A percentile compares a stretch with the other conserved stretches of the same genome.
phyloP scores from a whole-genome alignment of 2,797 vertebrate genomes.

The Pseudochaenichthys georgianus region DNA sequence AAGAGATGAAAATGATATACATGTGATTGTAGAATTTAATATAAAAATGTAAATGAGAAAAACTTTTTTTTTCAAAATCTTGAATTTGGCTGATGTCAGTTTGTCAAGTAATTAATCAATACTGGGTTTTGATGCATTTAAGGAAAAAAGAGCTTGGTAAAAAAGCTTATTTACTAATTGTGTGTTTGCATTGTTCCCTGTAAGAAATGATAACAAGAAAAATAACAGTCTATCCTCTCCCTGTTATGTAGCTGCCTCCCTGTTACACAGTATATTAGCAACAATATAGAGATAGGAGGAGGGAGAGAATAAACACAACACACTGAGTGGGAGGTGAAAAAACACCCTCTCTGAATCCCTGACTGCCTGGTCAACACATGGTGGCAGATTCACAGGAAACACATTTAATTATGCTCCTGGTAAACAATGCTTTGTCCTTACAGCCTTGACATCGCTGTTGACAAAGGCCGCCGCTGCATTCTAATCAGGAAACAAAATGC shows the following conservation, averaged over 20 bases:
- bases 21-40: constrained; percentile 12
- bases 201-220: constrained; percentile 3
- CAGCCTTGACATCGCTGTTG: constrained; percentile 93
- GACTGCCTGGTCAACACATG: constrained; percentile 86
- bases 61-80: background rate
- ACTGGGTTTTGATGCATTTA: constrained; percentile 1
- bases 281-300: constrained; percentile 49
- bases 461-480: constrained; percentile 95
- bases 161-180: constrained; percentile 13
- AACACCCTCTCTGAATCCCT: constrained; percentile 64
- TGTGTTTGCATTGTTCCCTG: constrained; percentile 28
- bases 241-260: constrained; percentile 20
- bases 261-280: constrained; percentile 33
- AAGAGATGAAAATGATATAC: constrained; percentile 31
- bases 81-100: background rate
- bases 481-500: constrained; percentile 98
- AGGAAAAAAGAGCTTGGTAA: background rate
- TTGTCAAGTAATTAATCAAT: constrained; percentile 1
- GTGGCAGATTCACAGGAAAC: constrained; percentile 87
- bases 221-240: background rate
- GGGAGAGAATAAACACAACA: constrained; percentile 63
- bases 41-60: background rate
- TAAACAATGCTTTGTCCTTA: constrained; percentile 94
- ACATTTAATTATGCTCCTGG: constrained; percentile 94
- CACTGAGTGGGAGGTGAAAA: constrained; percentile 57